These are phyloP conservation scores for Stenodema calcarata DNA, from an alignment of 2,888 invertebrate species.

Conservation along the genomic window DNA sequence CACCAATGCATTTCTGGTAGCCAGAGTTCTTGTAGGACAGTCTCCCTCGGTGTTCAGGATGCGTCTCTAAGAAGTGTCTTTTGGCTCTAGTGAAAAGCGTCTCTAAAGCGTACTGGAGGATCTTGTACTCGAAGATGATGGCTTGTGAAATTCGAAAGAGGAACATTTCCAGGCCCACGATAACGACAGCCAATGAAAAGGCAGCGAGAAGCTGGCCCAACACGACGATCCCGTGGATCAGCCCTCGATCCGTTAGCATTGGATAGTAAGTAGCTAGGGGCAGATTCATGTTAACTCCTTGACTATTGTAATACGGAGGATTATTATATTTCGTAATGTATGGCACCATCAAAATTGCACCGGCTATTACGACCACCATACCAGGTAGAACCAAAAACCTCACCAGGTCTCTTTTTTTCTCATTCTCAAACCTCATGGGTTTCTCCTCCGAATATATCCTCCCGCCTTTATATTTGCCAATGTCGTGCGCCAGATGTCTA, in stretches of 20 bases:
- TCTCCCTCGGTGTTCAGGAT: not conserved
- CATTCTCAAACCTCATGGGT: not conserved
- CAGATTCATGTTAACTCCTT: not conserved
- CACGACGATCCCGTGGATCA: not conserved
- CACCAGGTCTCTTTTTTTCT: not conserved
- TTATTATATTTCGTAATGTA: not conserved
- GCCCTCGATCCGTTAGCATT: not conserved
- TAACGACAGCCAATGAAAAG: not conserved
- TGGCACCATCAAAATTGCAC: not conserved
- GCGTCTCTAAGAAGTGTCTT: not conserved
- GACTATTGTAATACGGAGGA: not conserved
- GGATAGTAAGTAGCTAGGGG: not conserved
- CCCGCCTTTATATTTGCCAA: not conserved
- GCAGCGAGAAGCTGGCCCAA: not conserved
- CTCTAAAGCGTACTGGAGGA: not conserved
- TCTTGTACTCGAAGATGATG: not conserved
- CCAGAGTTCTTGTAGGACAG: not conserved
- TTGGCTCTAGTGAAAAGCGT: not conserved
- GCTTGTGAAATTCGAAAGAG: not conserved
- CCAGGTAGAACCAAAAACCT: not conserved
- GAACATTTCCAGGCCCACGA: not conserved
- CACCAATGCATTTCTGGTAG: not conserved
- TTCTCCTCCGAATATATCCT: not conserved
- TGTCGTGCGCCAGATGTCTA: not conserved
- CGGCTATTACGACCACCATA: not conserved